Evolutionary conservation across 1,140 invertebrate species (phyloP).

Genomic region (Cheumatopsyche charites): DNA sequence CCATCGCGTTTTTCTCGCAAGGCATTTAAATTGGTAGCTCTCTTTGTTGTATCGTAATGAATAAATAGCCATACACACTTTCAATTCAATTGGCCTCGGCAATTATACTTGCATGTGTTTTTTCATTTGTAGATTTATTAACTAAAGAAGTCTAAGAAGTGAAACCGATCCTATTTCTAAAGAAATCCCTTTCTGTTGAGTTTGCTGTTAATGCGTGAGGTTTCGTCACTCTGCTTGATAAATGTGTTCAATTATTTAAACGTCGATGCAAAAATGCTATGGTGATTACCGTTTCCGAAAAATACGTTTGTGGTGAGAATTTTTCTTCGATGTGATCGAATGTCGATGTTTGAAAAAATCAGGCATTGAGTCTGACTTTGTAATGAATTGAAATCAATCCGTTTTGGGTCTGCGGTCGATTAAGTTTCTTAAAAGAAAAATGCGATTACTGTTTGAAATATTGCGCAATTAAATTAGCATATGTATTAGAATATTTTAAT

Average conservation of each 20-base stretch:
- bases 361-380: not conserved
- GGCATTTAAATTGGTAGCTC: conserved; percentile 17
- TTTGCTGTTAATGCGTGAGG: not conserved
- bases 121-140: no score
- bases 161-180: not conserved
- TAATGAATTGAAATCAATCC: no score
- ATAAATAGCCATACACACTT: conserved; percentile 10
- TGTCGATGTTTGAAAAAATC: no score
- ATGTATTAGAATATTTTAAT: no score
- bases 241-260: conserved; percentile 23
- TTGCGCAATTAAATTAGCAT: no score
- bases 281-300: conserved; percentile 34
- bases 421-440: no score
- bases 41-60: not conserved
- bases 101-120: not conserved
- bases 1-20: not conserved
- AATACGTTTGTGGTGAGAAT: not conserved
- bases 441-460: no score
- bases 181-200: conserved; percentile 10
- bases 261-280: conserved; percentile 35
- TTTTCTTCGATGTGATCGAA: not conserved
- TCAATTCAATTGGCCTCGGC: conserved; percentile 23
- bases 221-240: not conserved
- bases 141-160: not conserved
- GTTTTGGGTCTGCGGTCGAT: no score